phyloP scores from a whole-genome alignment of 2,888 invertebrate genomes.

The Cyaniris semiargus region DNA sequence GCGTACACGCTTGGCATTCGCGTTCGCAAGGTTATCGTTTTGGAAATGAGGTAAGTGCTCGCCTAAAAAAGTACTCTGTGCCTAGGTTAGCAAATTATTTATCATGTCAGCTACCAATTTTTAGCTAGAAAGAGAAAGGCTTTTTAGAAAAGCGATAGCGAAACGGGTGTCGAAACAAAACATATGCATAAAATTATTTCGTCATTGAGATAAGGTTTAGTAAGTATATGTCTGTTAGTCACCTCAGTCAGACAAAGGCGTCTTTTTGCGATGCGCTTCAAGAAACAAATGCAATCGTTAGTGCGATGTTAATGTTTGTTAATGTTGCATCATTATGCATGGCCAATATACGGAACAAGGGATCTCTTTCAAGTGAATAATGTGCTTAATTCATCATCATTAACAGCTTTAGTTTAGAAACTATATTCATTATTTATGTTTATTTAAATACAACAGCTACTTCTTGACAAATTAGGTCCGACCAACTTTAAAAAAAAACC shows the following conservation, averaged over 20 bases:
- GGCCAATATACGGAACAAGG: conserved; percentile 6
- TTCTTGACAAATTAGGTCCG: no score
- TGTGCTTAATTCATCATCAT: not conserved
- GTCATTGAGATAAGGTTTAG: not conserved
- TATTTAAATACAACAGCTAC: no score
- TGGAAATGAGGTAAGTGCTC: no score
- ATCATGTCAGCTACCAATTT: no score
- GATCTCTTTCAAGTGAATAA: not conserved
- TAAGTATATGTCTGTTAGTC: not conserved
- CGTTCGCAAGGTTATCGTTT: no score
- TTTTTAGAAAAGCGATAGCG: not conserved
- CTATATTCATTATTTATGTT: not conserved
- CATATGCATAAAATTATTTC: not conserved
- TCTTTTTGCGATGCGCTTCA: conserved; percentile 13
- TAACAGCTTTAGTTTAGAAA: not conserved
- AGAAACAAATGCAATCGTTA: not conserved
- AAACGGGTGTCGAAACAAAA: not conserved
- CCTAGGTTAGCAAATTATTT: no score
- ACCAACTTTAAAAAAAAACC: no score
- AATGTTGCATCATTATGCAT: conserved; percentile 10
- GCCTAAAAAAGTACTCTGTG: no score
- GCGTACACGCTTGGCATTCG: no score
- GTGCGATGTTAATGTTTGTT: not conserved
- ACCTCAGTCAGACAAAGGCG: conserved; percentile 13
- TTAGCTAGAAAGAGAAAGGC: no score